Conservation (phyloP, 2,888 invertebrate genomes). For the Drosophila suboccidentalis region DNA sequence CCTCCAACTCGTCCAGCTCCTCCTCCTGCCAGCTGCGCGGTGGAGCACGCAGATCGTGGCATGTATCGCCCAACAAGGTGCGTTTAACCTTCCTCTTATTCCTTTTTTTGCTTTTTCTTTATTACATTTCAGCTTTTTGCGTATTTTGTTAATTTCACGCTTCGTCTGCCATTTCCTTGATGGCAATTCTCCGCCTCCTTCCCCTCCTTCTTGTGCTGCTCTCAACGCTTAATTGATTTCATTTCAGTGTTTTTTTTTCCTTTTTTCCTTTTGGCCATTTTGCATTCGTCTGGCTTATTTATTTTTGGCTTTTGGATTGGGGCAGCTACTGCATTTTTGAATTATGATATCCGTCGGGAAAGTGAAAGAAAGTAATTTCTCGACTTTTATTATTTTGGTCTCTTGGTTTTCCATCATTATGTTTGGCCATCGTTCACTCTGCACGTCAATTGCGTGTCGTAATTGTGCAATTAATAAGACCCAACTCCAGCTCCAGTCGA, state of each 20-base stretch:
- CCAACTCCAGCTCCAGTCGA: conserved; percentile 27
- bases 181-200: not conserved
- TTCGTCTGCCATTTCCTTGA: conserved; percentile 59
- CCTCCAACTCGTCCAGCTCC: conserved; percentile 31
- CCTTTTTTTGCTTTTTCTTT: not conserved
- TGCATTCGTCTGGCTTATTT: conserved; percentile 53
- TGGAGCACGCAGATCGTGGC: conserved; percentile 89
- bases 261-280: conserved; percentile 20
- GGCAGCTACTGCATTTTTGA: conserved; percentile 62
- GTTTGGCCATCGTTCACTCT: conserved; percentile 63
- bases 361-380: conserved; percentile 80
- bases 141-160: conserved; percentile 80
- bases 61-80: conserved; percentile 90
- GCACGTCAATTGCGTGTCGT: conserved; percentile 78
- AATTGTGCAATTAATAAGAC: conserved; percentile 82
- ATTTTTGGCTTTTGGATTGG: conserved; percentile 47
- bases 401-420: conserved; percentile 66
- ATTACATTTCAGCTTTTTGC: conserved; percentile 16
- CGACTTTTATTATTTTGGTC: conserved; percentile 17
- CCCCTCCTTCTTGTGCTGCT: conserved; percentile 2
- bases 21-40: conserved; percentile 84
- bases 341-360: conserved; percentile 80
- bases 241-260: conserved; percentile 36
- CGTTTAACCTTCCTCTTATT: conserved; percentile 51
- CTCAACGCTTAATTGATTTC: conserved; percentile 71